These are phyloP conservation scores for Okapia johnstoni DNA, from an alignment of 2,113 vertebrate genomes.

Conservation along the genomic window DNA sequence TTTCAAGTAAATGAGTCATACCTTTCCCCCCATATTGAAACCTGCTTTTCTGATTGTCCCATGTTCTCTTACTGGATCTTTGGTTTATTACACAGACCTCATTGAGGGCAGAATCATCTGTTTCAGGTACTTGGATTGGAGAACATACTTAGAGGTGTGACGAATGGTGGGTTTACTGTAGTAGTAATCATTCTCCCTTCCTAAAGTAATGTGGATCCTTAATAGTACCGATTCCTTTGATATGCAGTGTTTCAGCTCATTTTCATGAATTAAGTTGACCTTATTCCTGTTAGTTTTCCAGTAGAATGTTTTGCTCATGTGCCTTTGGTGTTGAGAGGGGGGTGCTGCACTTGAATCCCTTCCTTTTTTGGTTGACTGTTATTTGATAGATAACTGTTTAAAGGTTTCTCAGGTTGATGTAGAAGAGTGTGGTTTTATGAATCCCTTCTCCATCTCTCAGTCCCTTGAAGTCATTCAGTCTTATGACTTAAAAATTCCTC, in stretches of 20 bases:
- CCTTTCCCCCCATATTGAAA: not conserved
- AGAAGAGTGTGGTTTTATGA: not conserved
- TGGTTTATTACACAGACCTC: not conserved
- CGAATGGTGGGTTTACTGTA: not conserved
- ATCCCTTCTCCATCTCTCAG: not conserved
- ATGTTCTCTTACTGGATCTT: not conserved
- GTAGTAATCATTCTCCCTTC: not conserved
- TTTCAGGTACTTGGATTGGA: not conserved
- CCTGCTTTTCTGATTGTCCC: not conserved
- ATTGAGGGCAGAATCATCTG: not conserved
- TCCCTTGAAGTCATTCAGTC: not conserved
- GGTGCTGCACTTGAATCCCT: not conserved
- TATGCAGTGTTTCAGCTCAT: not conserved
- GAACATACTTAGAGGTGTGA: not conserved
- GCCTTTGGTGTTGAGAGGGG: not conserved
- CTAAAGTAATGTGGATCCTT: not conserved
- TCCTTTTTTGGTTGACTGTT: not conserved
- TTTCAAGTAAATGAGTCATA: not conserved
- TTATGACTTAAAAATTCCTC: not conserved
- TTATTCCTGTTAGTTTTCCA: not conserved
- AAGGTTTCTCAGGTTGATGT: not conserved
- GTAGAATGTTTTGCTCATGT: not conserved
- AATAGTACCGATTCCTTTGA: not conserved
- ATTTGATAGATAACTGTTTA: not conserved
- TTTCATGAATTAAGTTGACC: constrained; percentile 20